Evolutionary conservation across 2,888 invertebrate species (phyloP), one percentile per base, ranked within the genome.

Genomic region (Mimas tiliae): DNA sequence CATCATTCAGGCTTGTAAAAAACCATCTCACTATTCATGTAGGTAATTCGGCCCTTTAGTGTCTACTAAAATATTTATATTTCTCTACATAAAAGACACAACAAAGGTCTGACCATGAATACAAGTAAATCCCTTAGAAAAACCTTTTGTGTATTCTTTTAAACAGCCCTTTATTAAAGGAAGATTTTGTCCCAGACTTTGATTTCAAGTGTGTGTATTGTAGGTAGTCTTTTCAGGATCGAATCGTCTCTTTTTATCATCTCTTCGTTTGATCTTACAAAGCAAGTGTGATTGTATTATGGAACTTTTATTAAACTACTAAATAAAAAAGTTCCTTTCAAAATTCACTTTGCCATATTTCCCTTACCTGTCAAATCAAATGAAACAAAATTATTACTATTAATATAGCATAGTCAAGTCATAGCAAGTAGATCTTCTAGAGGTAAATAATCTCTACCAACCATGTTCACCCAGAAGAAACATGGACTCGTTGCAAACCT

Each of bases 31-130:
- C 27, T 27, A 27, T 27, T 27, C 42, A 6, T 47, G 55, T 58
- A 63, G 42, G 53, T 72, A 69, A 66, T 69, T 58, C 63, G 69
- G 67, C 67, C 71, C 67, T 69, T 68, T 72, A 67, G 70, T 75
- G 71, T 68, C 72, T 69, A 73, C 76, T 74, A 74, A 75, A 77
- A 75, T 74, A 74, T 74, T 71, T 68, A 69, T 73, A 71, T 73
- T 72, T 72, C 69, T 65, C 64, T 68, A 70, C 72, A 80, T 81
- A 82, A 80, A 74, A 71, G 74, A 73, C 50, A 62, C 71, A 74
- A 80, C 79, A 82, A 83, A 75, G 73, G 75, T 71, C 64, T 68
- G 66, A 68, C 66, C 68, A 62, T 77, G 79, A 82, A 80, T 79
- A 74, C 75, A 72, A 76, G 74, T 73, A 78, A 79, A 80, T 78